Evolutionary conservation across 1,140 invertebrate genomes (phyloP), one percentile per base, ranked within the genome.

Genomic region (Trachymyrmex cornetzi): DNA sequence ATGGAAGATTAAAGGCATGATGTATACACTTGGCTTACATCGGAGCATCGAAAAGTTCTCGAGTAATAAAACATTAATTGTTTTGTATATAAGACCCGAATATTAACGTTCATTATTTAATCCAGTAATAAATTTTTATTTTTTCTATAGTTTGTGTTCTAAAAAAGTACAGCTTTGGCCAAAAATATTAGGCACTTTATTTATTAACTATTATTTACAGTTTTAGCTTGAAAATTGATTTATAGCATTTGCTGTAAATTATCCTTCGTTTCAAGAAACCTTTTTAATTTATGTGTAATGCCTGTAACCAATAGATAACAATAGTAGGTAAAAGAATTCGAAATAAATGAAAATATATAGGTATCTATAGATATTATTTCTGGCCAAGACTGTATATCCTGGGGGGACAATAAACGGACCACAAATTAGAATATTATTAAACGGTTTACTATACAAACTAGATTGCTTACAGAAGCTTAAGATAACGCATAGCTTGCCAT

Each of bases 361-460:
- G 7, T 11, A n/a, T n/a, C n/a, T n/a, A 11, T 34, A 11, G 38
- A 1, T 44, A 44, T 11, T 44, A 44, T 44, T 44, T 44, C 38
- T 44, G 38, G 2, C 2, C 38, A 34, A 66, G 12, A 34, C 19
- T 11, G 22, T 16, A 34, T 12, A 6, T 16, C 50, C 2, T 0
- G n/a, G n/a, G n/a, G 44, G 5, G 7, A 38, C 55, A 50, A 30
- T 50, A 64, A 27, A 34, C 6, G 4, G 24, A 12, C 16, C 30
- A 63, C 38, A 80, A 67, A 69, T 67, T 27, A 55, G 30, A 24
- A 69, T 80, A 69, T 38, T 80, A 19, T 71, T 71, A 69, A 16
- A 71, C 11, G 66, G 30, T 69, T 80, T 80, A 55, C 48, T 44
- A 19, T 55, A 44, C 64, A 81, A 81, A 81, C 30, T 57, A 24